Percentiles rank a stretch among this genome's conserved stretches.
These are phyloP conservation scores for Phrynosoma blainvillii DNA, from an alignment of 2,113 vertebrate genomes.

Conservation along the genomic window DNA sequence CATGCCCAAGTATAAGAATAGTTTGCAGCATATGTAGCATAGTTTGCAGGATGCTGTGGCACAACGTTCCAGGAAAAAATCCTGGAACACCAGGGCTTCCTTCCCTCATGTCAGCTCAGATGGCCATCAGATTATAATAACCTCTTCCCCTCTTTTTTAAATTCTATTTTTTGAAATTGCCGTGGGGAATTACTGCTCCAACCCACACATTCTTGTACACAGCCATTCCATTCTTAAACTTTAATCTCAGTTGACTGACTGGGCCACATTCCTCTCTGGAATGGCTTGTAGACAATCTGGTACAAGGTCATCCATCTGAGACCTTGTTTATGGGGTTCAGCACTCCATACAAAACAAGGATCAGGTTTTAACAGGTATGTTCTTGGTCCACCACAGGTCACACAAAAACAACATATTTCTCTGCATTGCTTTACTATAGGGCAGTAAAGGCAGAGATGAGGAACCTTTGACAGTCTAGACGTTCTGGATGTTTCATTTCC, in stretches of 20 bases:
- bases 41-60: no score
- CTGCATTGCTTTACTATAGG: neutral
- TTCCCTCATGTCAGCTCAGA: neutral
- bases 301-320: neutral
- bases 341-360: neutral
- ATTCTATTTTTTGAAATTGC: neutral
- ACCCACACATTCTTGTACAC: neutral
- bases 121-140: neutral
- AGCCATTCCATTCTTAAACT: conserved; percentile 5
- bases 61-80: neutral
- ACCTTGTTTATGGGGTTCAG: neutral
- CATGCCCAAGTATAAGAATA: neutral
- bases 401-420: neutral
- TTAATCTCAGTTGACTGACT: neutral
- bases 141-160: no score
- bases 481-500: neutral
- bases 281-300: neutral
- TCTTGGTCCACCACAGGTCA: neutral
- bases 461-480: neutral
- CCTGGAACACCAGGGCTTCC: neutral
- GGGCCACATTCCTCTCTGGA: conserved; percentile 1
- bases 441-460: neutral
- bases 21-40: no score
- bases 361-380: conserved; percentile 8
- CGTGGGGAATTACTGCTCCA: neutral